A percentile compares a stretch with the other conserved stretches of the same genome.
phyloP scores from a whole-genome alignment of 2,797 vertebrate genomes.

The Bradypus variegatus region DNA sequence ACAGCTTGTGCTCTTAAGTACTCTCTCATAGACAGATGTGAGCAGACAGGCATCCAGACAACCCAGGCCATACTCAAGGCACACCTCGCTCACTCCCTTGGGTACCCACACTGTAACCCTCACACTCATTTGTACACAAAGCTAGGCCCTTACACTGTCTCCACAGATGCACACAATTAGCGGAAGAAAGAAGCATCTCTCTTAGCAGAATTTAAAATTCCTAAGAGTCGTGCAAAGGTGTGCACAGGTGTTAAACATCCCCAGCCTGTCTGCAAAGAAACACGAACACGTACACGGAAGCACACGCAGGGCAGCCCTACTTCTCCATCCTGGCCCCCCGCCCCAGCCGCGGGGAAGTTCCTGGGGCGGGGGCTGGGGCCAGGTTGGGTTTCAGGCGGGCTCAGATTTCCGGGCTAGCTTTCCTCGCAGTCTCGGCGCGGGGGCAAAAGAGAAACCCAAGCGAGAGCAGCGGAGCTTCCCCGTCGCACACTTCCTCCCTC shows the following conservation, averaged over 20 bases:
- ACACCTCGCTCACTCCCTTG: neutral
- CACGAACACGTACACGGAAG: no score
- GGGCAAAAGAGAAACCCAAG: conserved; percentile 33
- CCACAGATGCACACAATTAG: neutral
- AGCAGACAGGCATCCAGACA: neutral
- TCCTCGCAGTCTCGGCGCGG: neutral
- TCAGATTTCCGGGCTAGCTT: conserved; percentile 41
- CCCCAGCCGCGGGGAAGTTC: conserved; percentile 32
- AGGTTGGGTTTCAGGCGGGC: neutral
- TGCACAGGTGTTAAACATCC: no score
- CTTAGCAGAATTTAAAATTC: neutral
- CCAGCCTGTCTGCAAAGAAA: rapidly evolving
- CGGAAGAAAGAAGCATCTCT: neutral
- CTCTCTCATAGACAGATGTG: neutral
- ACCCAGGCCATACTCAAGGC: neutral
- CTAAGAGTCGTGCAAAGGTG: neutral
- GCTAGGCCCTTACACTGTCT: neutral
- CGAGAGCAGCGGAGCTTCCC: conserved; percentile 54
- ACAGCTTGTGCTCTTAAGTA: neutral
- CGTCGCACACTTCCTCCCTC: conserved; percentile 37
- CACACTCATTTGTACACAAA: neutral
- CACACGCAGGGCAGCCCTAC: rapidly evolving
- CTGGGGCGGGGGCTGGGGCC: neutral
- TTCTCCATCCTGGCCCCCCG: neutral
- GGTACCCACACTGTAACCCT: neutral